These are phyloP conservation scores for Microctonus brassicae DNA, from an alignment of 2,888 invertebrate species.

Conservation along the genomic window DNA sequence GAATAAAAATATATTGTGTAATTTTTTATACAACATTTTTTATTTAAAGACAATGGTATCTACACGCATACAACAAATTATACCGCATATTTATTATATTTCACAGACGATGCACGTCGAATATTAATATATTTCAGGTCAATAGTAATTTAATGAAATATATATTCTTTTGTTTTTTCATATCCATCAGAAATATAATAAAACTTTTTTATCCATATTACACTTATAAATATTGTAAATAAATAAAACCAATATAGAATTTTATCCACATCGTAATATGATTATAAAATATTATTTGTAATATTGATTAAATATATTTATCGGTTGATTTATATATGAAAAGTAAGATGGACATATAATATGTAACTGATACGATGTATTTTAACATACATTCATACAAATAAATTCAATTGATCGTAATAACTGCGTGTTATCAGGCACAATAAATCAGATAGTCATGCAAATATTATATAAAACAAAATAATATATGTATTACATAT, in stretches of 20 bases:
- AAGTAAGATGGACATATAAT: background rate
- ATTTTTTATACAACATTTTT: too few relatives aligned
- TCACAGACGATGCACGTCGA: background rate
- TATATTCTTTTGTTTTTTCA: too few relatives aligned
- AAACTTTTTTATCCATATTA: too few relatives aligned
- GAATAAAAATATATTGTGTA: conserved; percentile 56
- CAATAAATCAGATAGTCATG: background rate
- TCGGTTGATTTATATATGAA: background rate
- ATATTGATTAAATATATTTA: background rate
- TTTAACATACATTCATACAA: background rate
- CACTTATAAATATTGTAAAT: background rate
- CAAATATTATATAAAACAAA: background rate
- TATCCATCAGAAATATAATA: background rate
- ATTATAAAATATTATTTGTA: background rate
- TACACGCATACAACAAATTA: background rate
- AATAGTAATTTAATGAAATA: background rate
- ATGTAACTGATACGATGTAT: background rate
- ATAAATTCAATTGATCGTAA: background rate
- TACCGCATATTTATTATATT: background rate
- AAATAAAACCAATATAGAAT: background rate
- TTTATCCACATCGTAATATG: background rate
- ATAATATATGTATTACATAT: background rate
- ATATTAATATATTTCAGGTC: background rate
- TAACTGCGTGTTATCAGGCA: background rate
- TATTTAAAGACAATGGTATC: background rate